phyloP scores from a whole-genome alignment of 2,113 vertebrate genomes.

The Nothobranchius furzeri region DNA sequence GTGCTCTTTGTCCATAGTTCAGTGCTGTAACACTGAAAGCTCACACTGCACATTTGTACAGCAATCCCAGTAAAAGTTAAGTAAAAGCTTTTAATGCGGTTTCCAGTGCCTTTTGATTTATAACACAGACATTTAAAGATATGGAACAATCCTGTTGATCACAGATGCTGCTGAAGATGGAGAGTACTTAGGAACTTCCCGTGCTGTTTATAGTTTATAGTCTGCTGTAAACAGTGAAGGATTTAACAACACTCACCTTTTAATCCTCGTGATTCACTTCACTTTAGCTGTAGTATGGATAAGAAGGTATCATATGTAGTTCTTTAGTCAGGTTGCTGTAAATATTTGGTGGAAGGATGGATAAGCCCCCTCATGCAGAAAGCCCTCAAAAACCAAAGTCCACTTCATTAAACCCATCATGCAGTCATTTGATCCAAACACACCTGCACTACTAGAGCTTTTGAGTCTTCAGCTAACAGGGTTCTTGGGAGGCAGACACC shows the following conservation, averaged over 20 bases:
- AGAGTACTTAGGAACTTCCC: neutral
- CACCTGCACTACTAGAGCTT: no score
- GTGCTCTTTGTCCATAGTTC: slow-evolving; percentile 5
- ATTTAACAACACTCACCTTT: neutral
- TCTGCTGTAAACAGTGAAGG: neutral
- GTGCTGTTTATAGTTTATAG: neutral
- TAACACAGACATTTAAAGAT: slow-evolving; percentile 4
- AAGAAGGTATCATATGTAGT: neutral
- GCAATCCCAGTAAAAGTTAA: slow-evolving; percentile 1
- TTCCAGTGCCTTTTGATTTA: neutral
- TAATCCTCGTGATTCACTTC: neutral
- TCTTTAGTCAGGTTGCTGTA: neutral
- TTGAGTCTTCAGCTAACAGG: no score
- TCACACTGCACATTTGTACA: neutral
- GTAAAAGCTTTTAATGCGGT: neutral
- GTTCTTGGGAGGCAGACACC: no score
- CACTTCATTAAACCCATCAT: neutral
- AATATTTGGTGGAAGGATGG: neutral
- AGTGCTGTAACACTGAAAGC: neutral
- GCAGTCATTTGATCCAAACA: no score
- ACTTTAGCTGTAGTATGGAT: neutral
- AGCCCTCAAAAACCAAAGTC: neutral
- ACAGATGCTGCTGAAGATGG: slow-evolving; percentile 2
- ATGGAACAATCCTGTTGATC: neutral
- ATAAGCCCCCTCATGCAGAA: neutral